Evolutionary conservation across 2,113 vertebrate genomes (phyloP), one percentile per base, ranked within the genome.

Genomic region (Coptodon bakossiorum): DNA sequence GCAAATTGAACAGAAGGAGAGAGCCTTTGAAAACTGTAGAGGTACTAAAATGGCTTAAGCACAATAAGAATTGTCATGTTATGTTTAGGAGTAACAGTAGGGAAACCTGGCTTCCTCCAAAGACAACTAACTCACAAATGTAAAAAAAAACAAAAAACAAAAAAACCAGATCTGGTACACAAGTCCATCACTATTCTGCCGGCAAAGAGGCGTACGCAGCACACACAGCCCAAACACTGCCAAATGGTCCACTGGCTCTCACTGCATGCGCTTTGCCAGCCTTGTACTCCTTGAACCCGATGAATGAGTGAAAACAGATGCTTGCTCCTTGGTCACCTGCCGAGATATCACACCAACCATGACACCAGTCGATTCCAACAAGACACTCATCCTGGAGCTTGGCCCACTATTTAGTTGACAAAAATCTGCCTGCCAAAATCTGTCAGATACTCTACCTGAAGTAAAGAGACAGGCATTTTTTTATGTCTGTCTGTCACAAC

Each of bases 1-100:
- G 80, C 71, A 88, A 85, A 81, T 71, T 85, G 54, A 88, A 86
- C 45, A 86, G 78, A 86, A 38, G 6, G 14, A 80, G 50, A 54
- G 16, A 84, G 63, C 6, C 2, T 38, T 85, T 45, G 79, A 66
- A 84, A 86, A 81, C 31, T 61, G 66, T 34, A 9, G 9, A 68
- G 52, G 66, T 29, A 31, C 56, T 85, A 68, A 38, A 82, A 80
- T 86, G 31, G 48, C 13, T 12, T 79, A 31, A 38, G 45, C 17
- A 85, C 43, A 82, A 66, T 89, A 59, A 45, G 36, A 85, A 54
- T 56, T 5, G 3, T 3, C 34, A 14, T 66, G n/a, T 27, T 31
- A 50, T 31, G 71, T 52, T 78, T 8, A 34, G 27, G 3, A 52
- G 45, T 50, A 52, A 52, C 16, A 78, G 73, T 31, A 78, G 45